These are phyloP conservation scores for Coranthus polyacanthus DNA, from an alignment of 2,797 vertebrate genomes.

Conservation along the genomic window DNA sequence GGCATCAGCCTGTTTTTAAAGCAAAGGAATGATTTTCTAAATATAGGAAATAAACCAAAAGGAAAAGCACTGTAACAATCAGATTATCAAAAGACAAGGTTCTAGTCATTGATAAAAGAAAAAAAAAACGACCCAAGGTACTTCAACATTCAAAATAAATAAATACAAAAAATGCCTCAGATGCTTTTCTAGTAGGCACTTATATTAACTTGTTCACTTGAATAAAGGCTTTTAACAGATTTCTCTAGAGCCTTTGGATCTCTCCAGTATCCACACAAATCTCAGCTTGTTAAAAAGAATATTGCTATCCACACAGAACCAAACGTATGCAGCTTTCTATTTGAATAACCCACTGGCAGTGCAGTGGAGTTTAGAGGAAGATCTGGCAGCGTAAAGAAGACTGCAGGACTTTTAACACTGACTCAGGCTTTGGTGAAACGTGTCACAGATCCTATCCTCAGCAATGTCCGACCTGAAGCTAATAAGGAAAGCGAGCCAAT, in stretches of 20 bases:
- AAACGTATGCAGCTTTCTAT: conserved; percentile 21
- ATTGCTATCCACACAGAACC: conserved; percentile 2
- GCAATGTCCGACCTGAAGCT: conserved; percentile 36
- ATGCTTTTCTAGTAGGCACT: conserved; percentile 13
- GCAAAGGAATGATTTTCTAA: not conserved
- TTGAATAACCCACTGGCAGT: conserved; percentile 44
- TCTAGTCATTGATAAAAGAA: no score
- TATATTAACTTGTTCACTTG: conserved; percentile 22
- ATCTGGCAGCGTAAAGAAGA: conserved; percentile 34
- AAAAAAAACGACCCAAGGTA: not conserved
- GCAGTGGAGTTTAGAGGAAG: conserved; percentile 30
- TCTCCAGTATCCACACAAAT: conserved; percentile 37
- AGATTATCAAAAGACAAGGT: conserved; percentile 6
- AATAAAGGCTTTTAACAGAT: conserved; percentile 31
- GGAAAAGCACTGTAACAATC: not conserved
- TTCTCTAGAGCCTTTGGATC: conserved; percentile 16
- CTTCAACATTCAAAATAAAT: conserved; percentile 13
- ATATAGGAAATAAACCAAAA: conserved; percentile 3
- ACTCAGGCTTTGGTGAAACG: conserved; percentile 41
- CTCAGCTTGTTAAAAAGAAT: conserved; percentile 39
- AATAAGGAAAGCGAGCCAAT: conserved; percentile 50
- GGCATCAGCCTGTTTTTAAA: no score
- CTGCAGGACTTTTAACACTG: conserved; percentile 28
- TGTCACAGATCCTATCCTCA: conserved; percentile 21
- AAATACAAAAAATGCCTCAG: conserved; percentile 18